Evolutionary conservation across 2,797 vertebrate species (phyloP).

Genomic region (Sebastes diploproa): DNA sequence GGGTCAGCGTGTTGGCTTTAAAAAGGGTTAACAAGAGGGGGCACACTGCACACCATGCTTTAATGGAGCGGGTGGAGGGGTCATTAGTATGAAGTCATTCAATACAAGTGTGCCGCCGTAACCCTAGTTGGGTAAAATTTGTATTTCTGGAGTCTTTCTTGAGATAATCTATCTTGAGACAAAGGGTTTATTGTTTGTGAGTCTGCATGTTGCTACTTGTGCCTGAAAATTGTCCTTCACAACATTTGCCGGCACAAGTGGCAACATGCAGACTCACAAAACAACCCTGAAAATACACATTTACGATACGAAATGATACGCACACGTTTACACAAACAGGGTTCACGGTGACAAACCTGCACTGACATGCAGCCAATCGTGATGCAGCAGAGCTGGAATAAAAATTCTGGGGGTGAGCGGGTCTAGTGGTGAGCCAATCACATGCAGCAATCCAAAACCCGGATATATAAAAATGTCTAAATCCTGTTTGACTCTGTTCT

Average conservation of each 20-base stretch:
- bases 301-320: neutral
- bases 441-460: slow-evolving; percentile 62
- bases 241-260: neutral
- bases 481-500: neutral
- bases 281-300: neutral
- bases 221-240: neutral
- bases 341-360: neutral
- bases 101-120: neutral
- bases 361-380: slow-evolving; percentile 55
- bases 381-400: slow-evolving; percentile 12
- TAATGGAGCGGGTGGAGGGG: neutral
- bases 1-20: slow-evolving; percentile 60
- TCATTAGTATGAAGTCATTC: neutral
- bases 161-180: neutral
- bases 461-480: neutral
- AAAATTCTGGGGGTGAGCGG: neutral
- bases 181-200: neutral
- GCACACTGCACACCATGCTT: slow-evolving; percentile 73
- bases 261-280: neutral
- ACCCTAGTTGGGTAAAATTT: neutral
- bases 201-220: neutral
- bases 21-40: slow-evolving; percentile 20
- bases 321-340: neutral
- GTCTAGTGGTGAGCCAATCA: slow-evolving; percentile 51
- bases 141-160: neutral